Conservation (phyloP, 1,140 invertebrate genomes). For the Temnothorax longispinosus region DNA sequence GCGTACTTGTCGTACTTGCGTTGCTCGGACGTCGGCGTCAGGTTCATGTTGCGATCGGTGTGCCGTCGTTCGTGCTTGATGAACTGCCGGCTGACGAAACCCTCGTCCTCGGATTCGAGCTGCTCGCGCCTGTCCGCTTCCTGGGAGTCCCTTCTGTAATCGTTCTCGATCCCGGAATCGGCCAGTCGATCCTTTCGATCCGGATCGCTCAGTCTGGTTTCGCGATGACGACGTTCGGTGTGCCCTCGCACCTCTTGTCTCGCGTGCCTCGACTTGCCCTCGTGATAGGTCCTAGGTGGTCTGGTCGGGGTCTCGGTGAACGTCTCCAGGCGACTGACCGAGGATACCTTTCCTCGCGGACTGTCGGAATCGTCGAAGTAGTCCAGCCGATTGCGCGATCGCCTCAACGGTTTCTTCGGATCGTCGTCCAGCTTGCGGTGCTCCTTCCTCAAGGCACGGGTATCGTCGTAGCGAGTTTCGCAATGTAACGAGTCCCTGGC, state of each 20-base stretch:
- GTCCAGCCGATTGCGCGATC: conserved; percentile 80
- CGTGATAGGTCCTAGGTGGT: conserved; percentile 80
- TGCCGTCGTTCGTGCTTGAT: conserved; percentile 89
- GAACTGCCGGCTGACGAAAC: conserved; percentile 88
- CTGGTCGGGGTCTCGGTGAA: conserved; percentile 78
- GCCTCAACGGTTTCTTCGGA: conserved; percentile 78
- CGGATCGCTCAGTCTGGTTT: conserved; percentile 80
- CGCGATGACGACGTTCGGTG: conserved; percentile 77
- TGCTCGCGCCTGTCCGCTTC: conserved; percentile 85
- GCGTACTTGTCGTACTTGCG: conserved; percentile 86
- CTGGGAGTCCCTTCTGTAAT: conserved; percentile 90
- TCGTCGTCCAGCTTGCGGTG: conserved; percentile 71
- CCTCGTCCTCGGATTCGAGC: conserved; percentile 88
- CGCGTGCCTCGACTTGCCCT: conserved; percentile 78
- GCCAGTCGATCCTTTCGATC: conserved; percentile 88
- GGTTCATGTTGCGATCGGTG: conserved; percentile 86
- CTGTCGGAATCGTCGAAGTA: conserved; percentile 83
- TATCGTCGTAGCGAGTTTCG: conserved; percentile 77
- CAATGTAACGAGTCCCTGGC: conserved; percentile 79
- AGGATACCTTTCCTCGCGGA: conserved; percentile 72
- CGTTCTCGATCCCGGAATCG: conserved; percentile 93
- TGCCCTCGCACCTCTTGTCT: conserved; percentile 78
- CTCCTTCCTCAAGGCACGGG: conserved; percentile 75
- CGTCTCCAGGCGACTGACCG: conserved; percentile 72
- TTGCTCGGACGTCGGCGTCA: conserved; percentile 78